These are phyloP conservation scores for Noctua fimbriata DNA, from an alignment of 2,888 invertebrate species.

Conservation along the genomic window DNA sequence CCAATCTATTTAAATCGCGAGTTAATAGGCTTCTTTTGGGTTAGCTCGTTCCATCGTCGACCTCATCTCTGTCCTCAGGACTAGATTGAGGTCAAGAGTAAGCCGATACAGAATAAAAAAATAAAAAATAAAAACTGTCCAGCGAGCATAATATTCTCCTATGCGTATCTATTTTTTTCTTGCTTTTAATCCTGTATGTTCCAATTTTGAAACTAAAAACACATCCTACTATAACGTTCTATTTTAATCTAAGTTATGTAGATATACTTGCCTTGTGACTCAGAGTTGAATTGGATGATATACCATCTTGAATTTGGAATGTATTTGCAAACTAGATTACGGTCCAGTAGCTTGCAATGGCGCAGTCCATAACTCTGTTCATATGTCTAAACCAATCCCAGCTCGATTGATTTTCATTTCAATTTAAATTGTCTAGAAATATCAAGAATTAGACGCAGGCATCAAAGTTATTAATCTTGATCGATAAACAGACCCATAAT, in stretches of 20 bases:
- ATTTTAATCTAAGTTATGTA: conserved; percentile 1
- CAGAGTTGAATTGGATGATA: background rate
- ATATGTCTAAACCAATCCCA: background rate
- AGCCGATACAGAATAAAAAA: too few species aligned
- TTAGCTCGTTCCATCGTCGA: too few species aligned
- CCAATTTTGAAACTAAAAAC: background rate
- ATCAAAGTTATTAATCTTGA: background rate
- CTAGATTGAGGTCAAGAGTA: too few species aligned
- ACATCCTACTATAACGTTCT: background rate
- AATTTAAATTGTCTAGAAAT: background rate
- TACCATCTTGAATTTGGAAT: background rate
- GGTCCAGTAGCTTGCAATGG: background rate
- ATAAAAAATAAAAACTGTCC: too few species aligned
- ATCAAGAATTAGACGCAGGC: background rate
- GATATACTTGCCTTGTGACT: background rate
- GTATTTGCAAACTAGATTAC: background rate
- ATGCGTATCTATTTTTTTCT: background rate
- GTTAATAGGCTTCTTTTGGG: too few species aligned
- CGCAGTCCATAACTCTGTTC: too few species aligned
- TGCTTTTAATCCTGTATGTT: background rate
- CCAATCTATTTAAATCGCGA: too few species aligned
- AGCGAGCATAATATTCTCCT: background rate
- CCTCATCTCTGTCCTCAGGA: too few species aligned
- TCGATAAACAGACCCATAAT: background rate
- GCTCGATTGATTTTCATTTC: background rate